Conservation (phyloP, 2,797 vertebrate genomes). For the Eulemur albifrons region DNA sequence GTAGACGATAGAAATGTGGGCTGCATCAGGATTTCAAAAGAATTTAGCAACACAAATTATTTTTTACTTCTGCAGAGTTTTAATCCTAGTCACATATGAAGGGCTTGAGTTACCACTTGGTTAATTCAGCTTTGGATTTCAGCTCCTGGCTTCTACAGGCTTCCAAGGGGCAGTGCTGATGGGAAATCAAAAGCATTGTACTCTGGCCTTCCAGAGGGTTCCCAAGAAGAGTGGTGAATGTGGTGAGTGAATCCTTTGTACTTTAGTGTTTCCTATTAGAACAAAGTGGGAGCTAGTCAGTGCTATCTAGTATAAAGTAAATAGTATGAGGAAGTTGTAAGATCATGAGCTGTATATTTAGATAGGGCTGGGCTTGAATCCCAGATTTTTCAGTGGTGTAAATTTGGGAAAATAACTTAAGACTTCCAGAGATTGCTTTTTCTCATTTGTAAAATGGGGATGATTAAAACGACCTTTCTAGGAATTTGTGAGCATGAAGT, state of each 20-base stretch:
- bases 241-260: not conserved
- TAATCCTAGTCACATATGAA: not conserved
- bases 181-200: not conserved
- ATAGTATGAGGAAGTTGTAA: not conserved
- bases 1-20: not conserved
- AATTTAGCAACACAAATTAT: not conserved
- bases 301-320: not conserved
- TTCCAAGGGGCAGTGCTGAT: not conserved
- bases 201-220: not conserved
- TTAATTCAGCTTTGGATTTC: constrained; percentile 18
- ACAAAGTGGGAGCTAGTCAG: not conserved
- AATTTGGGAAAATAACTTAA: not conserved
- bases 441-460: not conserved
- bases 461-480: not conserved
- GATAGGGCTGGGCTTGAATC: not conserved
- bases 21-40: not conserved
- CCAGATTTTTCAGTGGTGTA: not conserved
- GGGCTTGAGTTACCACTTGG: not conserved
- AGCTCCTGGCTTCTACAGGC: not conserved
- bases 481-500: not conserved
- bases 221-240: not conserved
- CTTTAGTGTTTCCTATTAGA: not conserved
- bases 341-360: not conserved
- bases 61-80: not conserved
- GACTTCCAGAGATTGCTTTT: not conserved